Conservation (phyloP, 2,113 vertebrate species). For the Microcebus ravelobensis region DNA sequence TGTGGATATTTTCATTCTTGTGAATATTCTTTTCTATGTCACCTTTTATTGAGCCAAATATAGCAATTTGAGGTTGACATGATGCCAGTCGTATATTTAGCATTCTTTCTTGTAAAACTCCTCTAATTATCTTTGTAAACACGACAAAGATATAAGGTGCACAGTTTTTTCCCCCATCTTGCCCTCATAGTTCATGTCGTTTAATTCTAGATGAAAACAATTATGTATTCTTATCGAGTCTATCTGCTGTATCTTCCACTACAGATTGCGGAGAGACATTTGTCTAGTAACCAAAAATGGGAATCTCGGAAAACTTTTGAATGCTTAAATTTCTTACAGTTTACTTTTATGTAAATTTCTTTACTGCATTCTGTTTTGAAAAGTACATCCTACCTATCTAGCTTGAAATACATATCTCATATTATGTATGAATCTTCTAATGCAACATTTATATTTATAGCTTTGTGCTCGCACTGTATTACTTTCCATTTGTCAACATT, state of each 20-base stretch:
- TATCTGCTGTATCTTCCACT: background rate
- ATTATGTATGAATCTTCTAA: constrained; percentile 15
- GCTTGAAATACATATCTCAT: background rate
- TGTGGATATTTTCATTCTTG: constrained; percentile 21
- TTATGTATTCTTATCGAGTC: background rate
- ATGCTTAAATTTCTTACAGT: constrained; percentile 20
- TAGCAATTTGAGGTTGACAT: constrained; percentile 46
- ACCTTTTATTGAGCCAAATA: constrained; percentile 68
- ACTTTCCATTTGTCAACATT: constrained; percentile 67
- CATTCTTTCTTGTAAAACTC: constrained; percentile 41
- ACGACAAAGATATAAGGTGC: background rate
- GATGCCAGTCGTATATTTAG: constrained; percentile 53
- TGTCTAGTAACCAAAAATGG: constrained; percentile 59
- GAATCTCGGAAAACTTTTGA: constrained; percentile 53
- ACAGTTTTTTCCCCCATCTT: background rate
- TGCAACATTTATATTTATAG: constrained; percentile 27
- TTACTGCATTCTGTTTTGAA: constrained; percentile 36
- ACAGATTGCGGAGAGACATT: constrained; percentile 15
- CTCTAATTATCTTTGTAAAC: background rate
- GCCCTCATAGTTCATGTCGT: constrained; percentile 43
- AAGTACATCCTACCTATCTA: background rate
- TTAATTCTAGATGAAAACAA: constrained; percentile 61
- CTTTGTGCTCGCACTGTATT: constrained; percentile 60
- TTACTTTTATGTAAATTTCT: constrained; percentile 53
- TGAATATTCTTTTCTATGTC: constrained; percentile 19